Evolutionary conservation across 2,113 vertebrate genomes (phyloP).

Genomic region (Monarcha castaneiventris): DNA sequence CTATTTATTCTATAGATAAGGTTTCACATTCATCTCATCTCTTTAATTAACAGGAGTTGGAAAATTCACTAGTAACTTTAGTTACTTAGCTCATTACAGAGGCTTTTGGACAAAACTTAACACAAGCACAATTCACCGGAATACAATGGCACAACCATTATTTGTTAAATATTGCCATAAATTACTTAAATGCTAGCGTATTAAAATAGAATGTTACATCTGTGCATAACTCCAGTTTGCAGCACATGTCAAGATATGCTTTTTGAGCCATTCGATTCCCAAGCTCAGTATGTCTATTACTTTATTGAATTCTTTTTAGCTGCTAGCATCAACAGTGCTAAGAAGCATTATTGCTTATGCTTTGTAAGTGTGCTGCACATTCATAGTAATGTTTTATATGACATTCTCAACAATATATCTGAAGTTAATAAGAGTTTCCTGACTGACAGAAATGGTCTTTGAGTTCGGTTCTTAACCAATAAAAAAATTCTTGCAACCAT

Average conservation of each 20-base stretch:
- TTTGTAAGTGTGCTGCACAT: neutral
- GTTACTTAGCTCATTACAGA: neutral
- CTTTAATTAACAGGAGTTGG: neutral
- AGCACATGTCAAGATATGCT: neutral
- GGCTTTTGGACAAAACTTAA: neutral
- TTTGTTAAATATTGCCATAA: neutral
- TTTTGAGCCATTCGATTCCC: neutral
- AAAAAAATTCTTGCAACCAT: neutral
- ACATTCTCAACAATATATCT: neutral
- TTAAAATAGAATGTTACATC: neutral
- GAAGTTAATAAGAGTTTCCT: neutral
- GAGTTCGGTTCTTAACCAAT: neutral
- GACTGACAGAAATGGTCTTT: neutral
- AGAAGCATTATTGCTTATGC: neutral
- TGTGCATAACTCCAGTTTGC: neutral
- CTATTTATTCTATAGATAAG: neutral
- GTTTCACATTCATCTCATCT: neutral
- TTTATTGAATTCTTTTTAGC: neutral
- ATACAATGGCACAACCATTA: neutral
- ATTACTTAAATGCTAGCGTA: neutral
- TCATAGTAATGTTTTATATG: neutral
- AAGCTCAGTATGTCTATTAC: neutral
- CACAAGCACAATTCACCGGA: neutral
- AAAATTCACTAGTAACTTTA: neutral
- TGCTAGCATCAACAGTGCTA: neutral